Percentiles rank a stretch among this genome's conserved stretches.
phyloP scores from a whole-genome alignment of 1,140 invertebrate genomes.

The Antheraea mylitta region DNA sequence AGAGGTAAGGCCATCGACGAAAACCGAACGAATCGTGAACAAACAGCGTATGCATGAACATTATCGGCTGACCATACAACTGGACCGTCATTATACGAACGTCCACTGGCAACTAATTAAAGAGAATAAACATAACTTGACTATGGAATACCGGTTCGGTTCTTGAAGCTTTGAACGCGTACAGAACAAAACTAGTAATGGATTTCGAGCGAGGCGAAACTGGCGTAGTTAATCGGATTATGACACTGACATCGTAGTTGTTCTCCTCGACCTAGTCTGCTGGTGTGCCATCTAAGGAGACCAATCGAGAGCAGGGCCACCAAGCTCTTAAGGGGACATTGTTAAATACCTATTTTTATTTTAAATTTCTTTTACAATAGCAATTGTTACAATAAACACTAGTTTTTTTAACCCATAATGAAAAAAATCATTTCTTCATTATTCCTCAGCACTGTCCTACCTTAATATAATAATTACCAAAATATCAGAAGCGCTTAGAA shows the following conservation, averaged over 20 bases:
- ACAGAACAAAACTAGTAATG: conserved; percentile 39
- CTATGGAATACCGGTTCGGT: conserved; percentile 13
- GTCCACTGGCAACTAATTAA: conserved; percentile 13
- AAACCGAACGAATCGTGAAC: conserved; percentile 51
- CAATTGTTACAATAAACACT: background rate
- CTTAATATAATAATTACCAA: background rate
- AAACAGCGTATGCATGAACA: conserved; percentile 40
- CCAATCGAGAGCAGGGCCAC: conserved; percentile 75
- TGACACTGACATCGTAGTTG: conserved; percentile 73
- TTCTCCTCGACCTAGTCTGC: conserved; percentile 76
- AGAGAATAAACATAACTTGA: background rate
- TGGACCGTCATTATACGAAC: conserved; percentile 33
- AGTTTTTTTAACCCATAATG: no score
- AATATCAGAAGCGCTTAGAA: no score
- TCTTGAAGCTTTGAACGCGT: background rate
- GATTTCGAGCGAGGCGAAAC: conserved; percentile 26
- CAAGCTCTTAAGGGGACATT: conserved; percentile 68
- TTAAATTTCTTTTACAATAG: background rate
- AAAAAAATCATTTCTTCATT: no score
- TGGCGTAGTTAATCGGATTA: conserved; percentile 43
- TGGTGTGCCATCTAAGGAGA: conserved; percentile 75
- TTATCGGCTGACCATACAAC: conserved; percentile 53
- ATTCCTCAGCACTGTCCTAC: no score
- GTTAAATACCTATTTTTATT: conserved; percentile 32
- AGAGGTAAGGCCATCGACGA: conserved; percentile 43